phyloP scores from a whole-genome alignment of 2,113 vertebrate species.

The Gorsachius goisagi region DNA sequence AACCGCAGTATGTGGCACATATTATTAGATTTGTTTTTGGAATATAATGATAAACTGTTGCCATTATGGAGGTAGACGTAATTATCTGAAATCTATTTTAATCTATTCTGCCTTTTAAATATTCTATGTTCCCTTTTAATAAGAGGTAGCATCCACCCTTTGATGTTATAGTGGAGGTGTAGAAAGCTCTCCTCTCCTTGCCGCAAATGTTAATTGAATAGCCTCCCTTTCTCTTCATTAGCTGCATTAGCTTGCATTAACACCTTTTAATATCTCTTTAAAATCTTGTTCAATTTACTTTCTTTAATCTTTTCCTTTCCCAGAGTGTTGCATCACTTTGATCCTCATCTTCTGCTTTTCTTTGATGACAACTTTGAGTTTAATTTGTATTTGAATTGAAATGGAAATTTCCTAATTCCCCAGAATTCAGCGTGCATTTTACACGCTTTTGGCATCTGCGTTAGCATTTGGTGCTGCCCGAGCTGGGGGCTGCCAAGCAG shows the following conservation, averaged over 20 bases:
- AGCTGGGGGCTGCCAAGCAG: no score
- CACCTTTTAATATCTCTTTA: conserved; percentile 85
- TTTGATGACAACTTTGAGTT: conserved; percentile 79
- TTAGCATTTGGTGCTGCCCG: not conserved
- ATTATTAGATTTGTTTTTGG: conserved; percentile 65
- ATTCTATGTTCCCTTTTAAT: conserved; percentile 75
- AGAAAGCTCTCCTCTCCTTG: conserved; percentile 72
- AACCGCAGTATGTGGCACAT: not conserved
- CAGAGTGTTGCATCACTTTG: conserved; percentile 77
- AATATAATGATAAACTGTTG: conserved; percentile 72
- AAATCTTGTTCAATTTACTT: conserved; percentile 79
- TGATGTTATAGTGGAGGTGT: conserved; percentile 76
- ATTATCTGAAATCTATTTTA: conserved; percentile 76
- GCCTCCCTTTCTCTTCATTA: conserved; percentile 78
- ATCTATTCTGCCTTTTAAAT: conserved; percentile 76
- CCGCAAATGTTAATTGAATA: conserved; percentile 78
- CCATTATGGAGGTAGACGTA: conserved; percentile 68
- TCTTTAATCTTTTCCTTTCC: conserved; percentile 84
- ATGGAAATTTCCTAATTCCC: conserved; percentile 79
- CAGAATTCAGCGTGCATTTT: not conserved
- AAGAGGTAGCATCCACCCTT: conserved; percentile 74
- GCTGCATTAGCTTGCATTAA: conserved; percentile 79
- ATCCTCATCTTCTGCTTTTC: conserved; percentile 76
- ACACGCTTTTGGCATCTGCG: not conserved
- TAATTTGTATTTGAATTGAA: conserved; percentile 84